These are phyloP conservation scores for Microctonus aethiopoides DNA, from an alignment of 2,888 invertebrate genomes.

Conservation along the genomic window DNA sequence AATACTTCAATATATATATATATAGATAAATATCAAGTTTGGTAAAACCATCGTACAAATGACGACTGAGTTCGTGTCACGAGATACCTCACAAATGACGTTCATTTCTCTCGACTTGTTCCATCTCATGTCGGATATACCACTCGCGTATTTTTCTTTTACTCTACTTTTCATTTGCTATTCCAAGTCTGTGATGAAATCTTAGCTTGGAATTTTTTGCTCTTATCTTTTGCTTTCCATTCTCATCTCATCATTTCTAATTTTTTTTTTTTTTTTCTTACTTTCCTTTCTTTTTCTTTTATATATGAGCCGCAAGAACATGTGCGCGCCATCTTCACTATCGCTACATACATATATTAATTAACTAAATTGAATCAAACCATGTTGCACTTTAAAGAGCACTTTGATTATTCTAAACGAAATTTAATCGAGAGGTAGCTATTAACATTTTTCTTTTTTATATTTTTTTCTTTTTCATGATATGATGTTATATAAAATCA, in stretches of 20 bases:
- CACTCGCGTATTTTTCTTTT: constrained; percentile 11
- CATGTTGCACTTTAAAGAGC: background rate
- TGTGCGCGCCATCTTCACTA: background rate
- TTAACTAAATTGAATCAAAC: constrained; percentile 12
- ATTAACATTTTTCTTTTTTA: background rate
- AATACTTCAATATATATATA: constrained; percentile 13
- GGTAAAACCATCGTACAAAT: constrained; percentile 18
- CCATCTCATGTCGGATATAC: constrained; percentile 1
- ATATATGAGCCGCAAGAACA: constrained; percentile 18
- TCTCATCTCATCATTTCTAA: constrained; percentile 10
- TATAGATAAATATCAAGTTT: constrained; percentile 16
- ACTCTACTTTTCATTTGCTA: constrained; percentile 14
- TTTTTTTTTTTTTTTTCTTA: constrained; percentile 1
- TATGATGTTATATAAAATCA: constrained; percentile 17
- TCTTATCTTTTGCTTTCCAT: background rate
- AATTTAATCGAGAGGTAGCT: constrained; percentile 14
- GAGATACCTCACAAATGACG: constrained; percentile 9
- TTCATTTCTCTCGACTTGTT: constrained; percentile 8
- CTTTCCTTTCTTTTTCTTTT: too few species aligned
- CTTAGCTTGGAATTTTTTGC: constrained; percentile 25
- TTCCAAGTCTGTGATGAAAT: constrained; percentile 14
- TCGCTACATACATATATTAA: constrained; percentile 26
- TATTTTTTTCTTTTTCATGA: background rate
- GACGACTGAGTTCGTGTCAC: constrained; percentile 15
- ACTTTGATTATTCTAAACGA: constrained; percentile 5